Conservation (phyloP, 2,888 invertebrate genomes). For the Tachina grossa region DNA sequence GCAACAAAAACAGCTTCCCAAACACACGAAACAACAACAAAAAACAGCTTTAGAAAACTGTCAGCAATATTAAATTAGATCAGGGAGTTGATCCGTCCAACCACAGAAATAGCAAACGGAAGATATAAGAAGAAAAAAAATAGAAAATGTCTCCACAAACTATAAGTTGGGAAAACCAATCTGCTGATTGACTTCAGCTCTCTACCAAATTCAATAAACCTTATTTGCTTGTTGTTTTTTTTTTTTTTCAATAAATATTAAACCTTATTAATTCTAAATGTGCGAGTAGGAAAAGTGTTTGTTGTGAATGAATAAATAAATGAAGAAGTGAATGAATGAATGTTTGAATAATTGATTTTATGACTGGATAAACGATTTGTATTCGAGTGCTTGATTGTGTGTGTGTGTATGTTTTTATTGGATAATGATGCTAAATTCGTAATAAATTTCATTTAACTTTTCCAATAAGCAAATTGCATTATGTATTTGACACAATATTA, state of each 20-base stretch:
- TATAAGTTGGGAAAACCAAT: constrained; percentile 39
- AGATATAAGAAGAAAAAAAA: not conserved
- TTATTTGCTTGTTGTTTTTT: constrained; percentile 1
- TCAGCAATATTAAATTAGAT: constrained; percentile 46
- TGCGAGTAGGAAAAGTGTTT: constrained; percentile 1
- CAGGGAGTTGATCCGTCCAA: constrained; percentile 14
- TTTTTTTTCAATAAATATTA: not conserved
- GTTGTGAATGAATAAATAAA: constrained; percentile 8
- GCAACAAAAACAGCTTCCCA: not conserved
- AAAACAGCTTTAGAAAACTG: constrained; percentile 13
- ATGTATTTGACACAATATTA: constrained; percentile 9
- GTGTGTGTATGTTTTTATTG: constrained; percentile 12
- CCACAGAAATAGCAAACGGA: constrained; percentile 6
- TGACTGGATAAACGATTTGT: constrained; percentile 3
- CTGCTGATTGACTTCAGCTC: constrained; percentile 51
- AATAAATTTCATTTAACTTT: constrained; percentile 35
- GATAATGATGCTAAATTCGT: constrained; percentile 35
- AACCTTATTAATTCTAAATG: constrained; percentile 33
- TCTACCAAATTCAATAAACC: constrained; percentile 39
- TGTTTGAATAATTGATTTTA: constrained; percentile 39
- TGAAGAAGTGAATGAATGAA: constrained; percentile 16
- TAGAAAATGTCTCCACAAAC: not conserved
- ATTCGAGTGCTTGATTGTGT: not conserved
- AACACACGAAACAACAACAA: not conserved
- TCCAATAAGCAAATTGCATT: constrained; percentile 13